phyloP scores from a whole-genome alignment of 37 sponge, comb jelly and placozoan genomes.

The Lycopodina hypogea region DNA sequence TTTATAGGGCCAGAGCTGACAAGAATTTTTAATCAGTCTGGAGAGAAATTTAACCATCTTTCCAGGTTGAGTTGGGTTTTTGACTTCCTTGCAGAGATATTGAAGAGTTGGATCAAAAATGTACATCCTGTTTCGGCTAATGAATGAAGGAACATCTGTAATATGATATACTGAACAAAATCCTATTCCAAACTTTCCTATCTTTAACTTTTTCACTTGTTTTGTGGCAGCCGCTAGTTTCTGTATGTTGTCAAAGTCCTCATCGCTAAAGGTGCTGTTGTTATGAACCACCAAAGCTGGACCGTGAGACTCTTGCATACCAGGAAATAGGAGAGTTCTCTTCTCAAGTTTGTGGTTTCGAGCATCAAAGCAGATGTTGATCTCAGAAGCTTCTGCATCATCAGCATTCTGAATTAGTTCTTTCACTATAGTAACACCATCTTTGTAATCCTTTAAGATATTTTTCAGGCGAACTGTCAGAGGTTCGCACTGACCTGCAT shows the following conservation, averaged over 20 bases:
- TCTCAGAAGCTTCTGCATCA: constrained; percentile 78
- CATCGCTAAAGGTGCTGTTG: constrained; percentile 53
- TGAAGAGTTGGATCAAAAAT: constrained; percentile 71
- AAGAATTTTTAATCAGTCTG: constrained; percentile 14
- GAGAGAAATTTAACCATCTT: constrained; percentile 24
- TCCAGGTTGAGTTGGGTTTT: constrained; percentile 46
- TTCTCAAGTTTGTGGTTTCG: constrained; percentile 19
- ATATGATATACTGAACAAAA: constrained; percentile 78
- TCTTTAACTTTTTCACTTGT: constrained; percentile 47
- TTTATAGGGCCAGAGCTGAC: constrained; percentile 52
- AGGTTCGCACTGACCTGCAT: constrained; percentile 67
- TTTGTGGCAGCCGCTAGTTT: constrained; percentile 79
- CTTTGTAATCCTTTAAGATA: constrained; percentile 74
- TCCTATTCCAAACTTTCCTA: constrained; percentile 85
- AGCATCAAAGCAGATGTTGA: constrained; percentile 62
- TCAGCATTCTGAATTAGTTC: constrained; percentile 85
- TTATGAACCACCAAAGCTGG: constrained; percentile 67
- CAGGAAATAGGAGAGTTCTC: constrained; percentile 39
- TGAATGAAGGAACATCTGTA: constrained; percentile 63
- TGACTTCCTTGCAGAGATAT: constrained; percentile 27
- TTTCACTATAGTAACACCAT: constrained; percentile 66
- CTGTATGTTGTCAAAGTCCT: constrained; percentile 81
- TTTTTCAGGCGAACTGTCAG: constrained; percentile 62
- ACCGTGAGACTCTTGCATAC: constrained; percentile 63
- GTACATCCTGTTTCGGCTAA: constrained; percentile 48